Percentiles rank a stretch among this genome's conserved stretches.
Conservation (phyloP, 2,797 vertebrate species). For the Mormyrops attenuatus region DNA sequence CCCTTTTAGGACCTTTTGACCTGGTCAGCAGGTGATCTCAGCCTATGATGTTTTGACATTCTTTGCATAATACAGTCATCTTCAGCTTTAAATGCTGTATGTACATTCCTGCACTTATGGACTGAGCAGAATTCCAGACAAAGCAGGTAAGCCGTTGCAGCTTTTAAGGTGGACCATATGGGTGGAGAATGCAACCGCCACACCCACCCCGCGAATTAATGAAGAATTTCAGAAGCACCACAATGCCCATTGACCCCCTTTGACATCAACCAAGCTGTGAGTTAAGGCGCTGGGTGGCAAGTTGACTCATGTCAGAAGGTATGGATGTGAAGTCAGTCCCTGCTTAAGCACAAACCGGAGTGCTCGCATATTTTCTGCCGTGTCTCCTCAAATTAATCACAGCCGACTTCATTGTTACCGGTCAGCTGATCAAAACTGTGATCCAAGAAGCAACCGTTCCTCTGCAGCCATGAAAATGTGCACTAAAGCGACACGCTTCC, state of each 20-base stretch:
- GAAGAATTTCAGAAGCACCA: not conserved
- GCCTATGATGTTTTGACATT: not conserved
- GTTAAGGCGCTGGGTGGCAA: not conserved
- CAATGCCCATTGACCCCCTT: not conserved
- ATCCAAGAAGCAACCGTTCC: constrained; percentile 18
- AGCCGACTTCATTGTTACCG: constrained; percentile 20
- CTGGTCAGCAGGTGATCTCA: not conserved
- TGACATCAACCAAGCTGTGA: not conserved
- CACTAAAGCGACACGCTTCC: not conserved
- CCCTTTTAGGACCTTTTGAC: not conserved
- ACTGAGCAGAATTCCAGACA: not conserved
- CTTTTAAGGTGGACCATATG: not conserved
- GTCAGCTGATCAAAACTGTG: constrained; percentile 20
- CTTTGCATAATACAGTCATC: not conserved
- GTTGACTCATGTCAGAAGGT: not conserved
- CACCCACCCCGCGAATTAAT: not conserved
- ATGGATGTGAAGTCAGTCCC: not conserved
- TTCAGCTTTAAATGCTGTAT: not conserved
- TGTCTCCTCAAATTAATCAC: constrained; percentile 33
- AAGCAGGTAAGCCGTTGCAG: not conserved
- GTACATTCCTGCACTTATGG: not conserved
- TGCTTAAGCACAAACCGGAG: not conserved
- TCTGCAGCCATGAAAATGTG: not conserved
- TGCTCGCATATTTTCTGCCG: constrained; percentile 22
- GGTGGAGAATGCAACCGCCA: not conserved